These are phyloP conservation scores for Sepioteuthis lessoniana DNA, from an alignment of 2,888 invertebrate species.

Conservation along the genomic window DNA sequence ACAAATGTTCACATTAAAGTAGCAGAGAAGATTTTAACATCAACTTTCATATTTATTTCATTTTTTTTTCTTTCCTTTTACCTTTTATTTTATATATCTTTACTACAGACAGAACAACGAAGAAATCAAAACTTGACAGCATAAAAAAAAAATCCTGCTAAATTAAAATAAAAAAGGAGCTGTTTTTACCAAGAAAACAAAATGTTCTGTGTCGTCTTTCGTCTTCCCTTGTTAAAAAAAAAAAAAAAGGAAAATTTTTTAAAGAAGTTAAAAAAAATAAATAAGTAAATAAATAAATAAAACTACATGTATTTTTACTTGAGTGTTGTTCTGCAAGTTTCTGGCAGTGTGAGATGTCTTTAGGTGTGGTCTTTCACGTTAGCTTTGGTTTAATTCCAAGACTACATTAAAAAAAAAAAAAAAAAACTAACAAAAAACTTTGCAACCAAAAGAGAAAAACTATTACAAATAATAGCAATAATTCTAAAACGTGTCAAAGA, in stretches of 20 bases:
- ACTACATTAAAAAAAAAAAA: no score
- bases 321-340: neutral
- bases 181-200: neutral
- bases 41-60: neutral
- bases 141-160: neutral
- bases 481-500: neutral
- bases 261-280: no score
- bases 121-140: neutral
- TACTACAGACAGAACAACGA: neutral
- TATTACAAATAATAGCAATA: neutral
- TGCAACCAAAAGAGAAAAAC: neutral
- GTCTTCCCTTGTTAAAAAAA: neutral
- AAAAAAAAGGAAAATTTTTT: neutral
- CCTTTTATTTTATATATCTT: no score
- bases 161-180: neutral
- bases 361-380: conserved; percentile 20
- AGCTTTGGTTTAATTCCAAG: neutral
- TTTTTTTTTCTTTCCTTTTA: neutral
- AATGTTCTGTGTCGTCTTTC: neutral
- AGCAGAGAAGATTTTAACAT: no score
- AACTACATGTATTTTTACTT: neutral
- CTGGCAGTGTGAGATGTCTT: neutral
- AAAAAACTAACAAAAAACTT: no score
- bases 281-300: neutral
- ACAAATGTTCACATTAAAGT: no score